Evolutionary conservation across 2,113 vertebrate genomes (phyloP).

Genomic region (Myrmophylax atrothorax): DNA sequence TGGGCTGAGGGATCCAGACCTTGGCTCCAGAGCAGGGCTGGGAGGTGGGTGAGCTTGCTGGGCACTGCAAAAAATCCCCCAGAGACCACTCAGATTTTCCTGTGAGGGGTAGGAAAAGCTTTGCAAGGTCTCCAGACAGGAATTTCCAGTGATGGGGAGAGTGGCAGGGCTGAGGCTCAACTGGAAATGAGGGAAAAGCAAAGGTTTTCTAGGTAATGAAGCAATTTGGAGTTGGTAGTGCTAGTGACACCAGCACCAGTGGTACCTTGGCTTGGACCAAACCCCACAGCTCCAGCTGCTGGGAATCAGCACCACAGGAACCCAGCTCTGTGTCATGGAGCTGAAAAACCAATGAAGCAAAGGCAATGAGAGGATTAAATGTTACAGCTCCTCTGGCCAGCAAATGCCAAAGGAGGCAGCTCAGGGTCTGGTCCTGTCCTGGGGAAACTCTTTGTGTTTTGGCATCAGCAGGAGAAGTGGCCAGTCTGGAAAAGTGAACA

Average conservation of each 20-base stretch:
- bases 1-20: not conserved
- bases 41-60: not conserved
- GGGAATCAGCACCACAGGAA: not conserved
- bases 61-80: not conserved
- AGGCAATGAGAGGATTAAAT: fast-evolving
- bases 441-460: not conserved
- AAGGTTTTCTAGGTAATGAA: not conserved
- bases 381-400: not conserved
- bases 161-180: not conserved
- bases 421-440: not conserved
- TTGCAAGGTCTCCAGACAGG: not conserved
- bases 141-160: not conserved
- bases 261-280: not conserved
- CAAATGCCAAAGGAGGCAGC: fast-evolving
- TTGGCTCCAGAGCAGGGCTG: not conserved
- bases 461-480: fast-evolving
- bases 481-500: fast-evolving
- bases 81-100: not conserved
- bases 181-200: not conserved
- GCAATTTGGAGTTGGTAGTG: not conserved
- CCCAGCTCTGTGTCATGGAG: not conserved
- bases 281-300: not conserved
- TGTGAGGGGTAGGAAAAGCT: not conserved
- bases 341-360: not conserved
- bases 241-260: not conserved